phyloP scores from a whole-genome alignment of 2,113 vertebrate species.

The Conger conger region DNA sequence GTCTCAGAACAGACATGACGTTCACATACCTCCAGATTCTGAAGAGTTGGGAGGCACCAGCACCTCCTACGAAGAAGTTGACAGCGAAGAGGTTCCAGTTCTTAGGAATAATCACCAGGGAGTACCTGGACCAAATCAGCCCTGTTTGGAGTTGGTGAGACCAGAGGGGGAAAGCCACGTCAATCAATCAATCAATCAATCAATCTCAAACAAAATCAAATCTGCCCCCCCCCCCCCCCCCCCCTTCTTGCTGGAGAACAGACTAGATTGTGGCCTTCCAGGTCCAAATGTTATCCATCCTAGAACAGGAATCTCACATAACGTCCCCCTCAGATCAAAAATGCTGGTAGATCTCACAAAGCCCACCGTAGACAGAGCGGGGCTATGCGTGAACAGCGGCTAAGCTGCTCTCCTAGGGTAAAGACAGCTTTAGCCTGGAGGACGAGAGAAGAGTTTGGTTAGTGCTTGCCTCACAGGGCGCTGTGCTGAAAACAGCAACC shows the following conservation, averaged over 20 bases:
- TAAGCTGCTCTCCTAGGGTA: background rate
- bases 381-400: background rate
- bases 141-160: slow-evolving; percentile 64
- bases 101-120: slow-evolving; percentile 96
- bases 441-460: background rate
- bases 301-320: background rate
- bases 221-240: background rate
- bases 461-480: background rate
- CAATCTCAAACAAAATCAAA: background rate
- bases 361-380: background rate
- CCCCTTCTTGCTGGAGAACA: background rate
- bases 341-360: background rate
- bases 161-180: background rate
- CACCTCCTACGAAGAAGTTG: slow-evolving; percentile 92
- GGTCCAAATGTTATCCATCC: background rate
- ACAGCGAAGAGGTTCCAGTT: slow-evolving; percentile 97
- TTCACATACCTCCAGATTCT: slow-evolving; percentile 89
- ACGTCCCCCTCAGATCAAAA: background rate
- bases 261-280: background rate
- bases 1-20: background rate
- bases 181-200: background rate
- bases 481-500: background rate
- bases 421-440: background rate
- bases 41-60: slow-evolving; percentile 86
- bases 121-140: slow-evolving; percentile 97